Evolutionary conservation across 2,888 invertebrate species (phyloP), one percentile per base, ranked within the genome.

Genomic region (Platypus cylindrus): DNA sequence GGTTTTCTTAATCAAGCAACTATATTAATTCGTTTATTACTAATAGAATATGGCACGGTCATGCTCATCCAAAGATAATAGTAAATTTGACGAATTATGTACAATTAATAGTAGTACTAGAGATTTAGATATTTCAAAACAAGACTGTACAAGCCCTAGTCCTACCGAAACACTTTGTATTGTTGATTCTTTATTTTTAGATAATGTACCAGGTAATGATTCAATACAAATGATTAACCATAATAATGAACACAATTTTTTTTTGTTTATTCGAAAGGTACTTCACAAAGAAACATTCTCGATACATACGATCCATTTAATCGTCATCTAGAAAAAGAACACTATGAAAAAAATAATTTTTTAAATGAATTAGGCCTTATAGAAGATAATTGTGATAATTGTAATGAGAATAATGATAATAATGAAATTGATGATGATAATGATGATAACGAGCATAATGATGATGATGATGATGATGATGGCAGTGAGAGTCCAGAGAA

Each of bases 1-100:
- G 15, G 5, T 14, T 27, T 12, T 13, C 4, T 44, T 36, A 12
- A 34, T 30, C n/a, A 34, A 34, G 28, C 27, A 32, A 49, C 44
- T 45, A 41, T 37, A 41, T 40, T 59, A 62, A 60, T n/a, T n/a
- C n/a, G n/a, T n/a, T n/a, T n/a, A n/a, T n/a, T n/a, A n/a, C n/a
- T n/a, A n/a, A n/a, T n/a, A n/a, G n/a, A n/a, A n/a, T 62, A 64
- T 64, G 64, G 64, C 62, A 56, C 60, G 62, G 58, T 54, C 56
- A 60, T 61, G 60, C 55, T 55, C 56, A 36, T 45, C 52, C 38
- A 48, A 50, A 50, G 53, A 56, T 41, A 52, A 45, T 45, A 50
- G 45, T 42, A 49, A 48, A 46, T 48, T 52, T 45, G 46, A 48
- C 42, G 45, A 50, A 16, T 12, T 32, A 7, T 32, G 32, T 15